Evolutionary conservation across 2,888 invertebrate species (phyloP), one percentile per base, ranked within the genome.

Genomic region (Cataglyphis livida): DNA sequence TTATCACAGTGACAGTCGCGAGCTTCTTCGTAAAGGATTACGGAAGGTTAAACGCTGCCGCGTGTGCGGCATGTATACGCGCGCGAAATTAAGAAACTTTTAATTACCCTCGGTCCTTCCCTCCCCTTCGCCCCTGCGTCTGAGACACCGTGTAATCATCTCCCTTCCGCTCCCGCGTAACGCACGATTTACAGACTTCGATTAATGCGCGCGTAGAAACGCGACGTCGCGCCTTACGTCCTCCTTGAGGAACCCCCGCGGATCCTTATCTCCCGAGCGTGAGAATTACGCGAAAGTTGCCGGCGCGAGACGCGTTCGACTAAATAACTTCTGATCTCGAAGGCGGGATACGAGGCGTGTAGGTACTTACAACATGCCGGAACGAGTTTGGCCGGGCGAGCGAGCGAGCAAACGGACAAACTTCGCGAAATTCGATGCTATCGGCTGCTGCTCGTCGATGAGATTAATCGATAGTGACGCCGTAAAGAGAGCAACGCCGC

Each of bases 391-490:
- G 76, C n/a, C 83, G 71, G 75, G 44, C 35, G n/a, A 61, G 32
- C 71, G 66, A 83, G 74, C 59, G n/a, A 51, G 51, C 71, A 64
- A 83, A 71, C 59, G 48, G 61, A 81, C 75, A 38, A 89, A 89
- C 51, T 87, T 87, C 57, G 81, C n/a, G 38, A 78, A 85, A 86
- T 89, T 89, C 86, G 88, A 89, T 90, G 83, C 81, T 90, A 90
- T 85, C 83, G 79, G 83, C 25, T 38, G 89, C 84, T 82, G 84
- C 82, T 87, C 68, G 85, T 85, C 86, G 90, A 90, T 90, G 76
- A 87, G 85, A 87, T 89, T 87, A 90, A 90, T 90, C 79, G 88
- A 88, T 88, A 85, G 82, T 85, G 88, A 89, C 84, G 73, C 83
- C 82, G 85, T 87, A 83, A 87, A 86, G 89, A 84, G 88, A 78